Percentiles rank a stretch among this genome's conserved stretches.
phyloP scores from a whole-genome alignment of 2,113 vertebrate species.

The Scomber japonicus region DNA sequence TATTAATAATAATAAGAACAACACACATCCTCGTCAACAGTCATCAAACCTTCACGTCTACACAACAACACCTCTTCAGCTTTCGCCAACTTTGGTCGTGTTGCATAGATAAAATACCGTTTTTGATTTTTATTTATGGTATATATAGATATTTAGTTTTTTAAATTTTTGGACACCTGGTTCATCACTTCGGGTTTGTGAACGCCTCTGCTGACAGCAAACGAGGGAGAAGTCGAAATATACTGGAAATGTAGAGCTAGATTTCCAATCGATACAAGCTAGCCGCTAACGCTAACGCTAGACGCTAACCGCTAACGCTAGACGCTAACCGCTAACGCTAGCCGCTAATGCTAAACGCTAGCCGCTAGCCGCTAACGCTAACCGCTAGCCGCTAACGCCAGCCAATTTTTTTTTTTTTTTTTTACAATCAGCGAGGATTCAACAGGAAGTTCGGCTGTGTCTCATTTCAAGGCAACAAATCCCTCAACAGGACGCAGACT shows the following conservation, averaged over 20 bases:
- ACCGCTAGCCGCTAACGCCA: too few relatives aligned
- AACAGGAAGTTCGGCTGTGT: background rate
- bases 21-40: slow-evolving; percentile 69
- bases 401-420: too few relatives aligned
- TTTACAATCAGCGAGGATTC: too few relatives aligned
- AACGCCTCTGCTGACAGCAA: background rate
- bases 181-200: background rate
- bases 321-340: too few relatives aligned
- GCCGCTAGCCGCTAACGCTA: too few relatives aligned
- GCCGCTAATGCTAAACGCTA: too few relatives aligned
- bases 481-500: too few relatives aligned
- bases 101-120: slow-evolving; percentile 89
- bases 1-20: slow-evolving; percentile 29
- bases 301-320: too few relatives aligned
- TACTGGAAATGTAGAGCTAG: background rate
- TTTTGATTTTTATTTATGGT: background rate
- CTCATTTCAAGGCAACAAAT: background rate
- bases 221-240: background rate
- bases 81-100: slow-evolving; percentile 87
- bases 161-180: slow-evolving; percentile 12
- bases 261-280: background rate
- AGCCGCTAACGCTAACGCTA: too few relatives aligned
- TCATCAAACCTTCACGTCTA: slow-evolving; percentile 83
- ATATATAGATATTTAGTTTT: background rate
- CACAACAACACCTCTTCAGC: slow-evolving; percentile 87